Evolutionary conservation across 2,797 vertebrate genomes (phyloP), one percentile per base, ranked within the genome.

Genomic region (Amphiprion clarkii): DNA sequence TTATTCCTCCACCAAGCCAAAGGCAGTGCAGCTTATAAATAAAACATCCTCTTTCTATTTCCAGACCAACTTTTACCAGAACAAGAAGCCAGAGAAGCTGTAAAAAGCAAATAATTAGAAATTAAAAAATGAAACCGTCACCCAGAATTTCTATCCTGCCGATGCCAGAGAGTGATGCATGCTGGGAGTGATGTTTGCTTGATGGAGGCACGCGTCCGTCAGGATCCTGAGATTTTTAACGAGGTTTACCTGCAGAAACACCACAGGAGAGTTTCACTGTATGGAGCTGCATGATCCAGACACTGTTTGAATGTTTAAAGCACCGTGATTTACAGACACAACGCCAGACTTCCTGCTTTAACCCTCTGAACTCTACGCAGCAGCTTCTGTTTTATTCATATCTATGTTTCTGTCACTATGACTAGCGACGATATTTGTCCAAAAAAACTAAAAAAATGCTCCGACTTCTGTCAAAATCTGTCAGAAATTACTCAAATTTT

Each of bases 141-240:
- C 94, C 94, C 94, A 95, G 93, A 94, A 94, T 94, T 95, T 92
- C 93, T 95, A 94, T 93, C 91, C 70, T 90, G 92, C 92, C 84
- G 93, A 93, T 94, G 90, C 92, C 88, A 91, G 86, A 92, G 84
- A 94, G 88, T 93, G 83, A 90, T 95, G 94, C 94, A 95, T 95
- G 95, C 88, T 79, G 71, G 88, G 91, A 87, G 91, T 86, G 89
- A 89, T 92, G 90, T 94, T 92, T 94, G 93, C 94, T 92, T 95
- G 93, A 89, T 87, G 64, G 78, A 89, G 87, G 83, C 85, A 87
- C 86, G 87, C 13, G 33, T 36, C 8, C 33, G 9, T 9, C 33
- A 36, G 33, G 33, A 36, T 10, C 33, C 33, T 59, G 53, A 74
- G 62, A 59, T 70, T 63, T 54, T 23, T 3, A 60, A 19, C 61